These are phyloP conservation scores for Trachelipus rathkii DNA, from an alignment of 1,140 invertebrate genomes.

Conservation along the genomic window DNA sequence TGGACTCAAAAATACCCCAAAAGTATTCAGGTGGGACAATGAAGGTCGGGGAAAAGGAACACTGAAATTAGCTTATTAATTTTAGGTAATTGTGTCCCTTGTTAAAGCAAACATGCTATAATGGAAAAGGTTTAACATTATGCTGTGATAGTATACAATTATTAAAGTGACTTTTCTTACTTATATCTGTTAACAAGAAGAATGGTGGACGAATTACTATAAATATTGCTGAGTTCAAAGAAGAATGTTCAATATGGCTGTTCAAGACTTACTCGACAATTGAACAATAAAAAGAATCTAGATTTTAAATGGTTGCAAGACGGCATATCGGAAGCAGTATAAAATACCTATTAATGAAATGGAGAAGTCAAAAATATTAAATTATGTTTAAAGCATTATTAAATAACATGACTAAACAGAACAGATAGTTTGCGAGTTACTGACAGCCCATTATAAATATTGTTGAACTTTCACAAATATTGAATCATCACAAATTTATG, in stretches of 20 bases:
- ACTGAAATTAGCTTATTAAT: too few relatives aligned
- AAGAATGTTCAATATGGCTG: conserved; percentile 57
- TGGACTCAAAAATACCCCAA: too few relatives aligned
- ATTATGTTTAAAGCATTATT: conserved; percentile 43
- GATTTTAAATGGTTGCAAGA: conserved; percentile 46
- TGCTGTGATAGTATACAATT: background rate
- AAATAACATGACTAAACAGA: conserved; percentile 47
- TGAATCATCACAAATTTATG: conserved; percentile 49
- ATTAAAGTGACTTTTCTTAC: background rate
- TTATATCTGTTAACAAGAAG: conserved; percentile 23
- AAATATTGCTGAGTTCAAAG: conserved; percentile 54
- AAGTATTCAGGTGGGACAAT: too few relatives aligned
- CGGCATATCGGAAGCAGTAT: conserved; percentile 48
- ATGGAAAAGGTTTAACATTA: background rate
- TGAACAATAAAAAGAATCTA: conserved; percentile 50
- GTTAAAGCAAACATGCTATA: background rate
- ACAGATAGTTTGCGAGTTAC: conserved; percentile 54
- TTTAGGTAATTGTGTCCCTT: too few relatives aligned
- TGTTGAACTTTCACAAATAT: conserved; percentile 51
- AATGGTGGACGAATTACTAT: conserved; percentile 49
- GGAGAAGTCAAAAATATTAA: conserved; percentile 40
- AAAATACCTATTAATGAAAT: conserved; percentile 45
- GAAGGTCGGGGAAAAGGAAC: too few relatives aligned
- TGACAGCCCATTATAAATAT: conserved; percentile 54
- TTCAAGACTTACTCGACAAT: conserved; percentile 52